Conservation (phyloP, 1,140 invertebrate species). For the Anthonomus grandis region DNA sequence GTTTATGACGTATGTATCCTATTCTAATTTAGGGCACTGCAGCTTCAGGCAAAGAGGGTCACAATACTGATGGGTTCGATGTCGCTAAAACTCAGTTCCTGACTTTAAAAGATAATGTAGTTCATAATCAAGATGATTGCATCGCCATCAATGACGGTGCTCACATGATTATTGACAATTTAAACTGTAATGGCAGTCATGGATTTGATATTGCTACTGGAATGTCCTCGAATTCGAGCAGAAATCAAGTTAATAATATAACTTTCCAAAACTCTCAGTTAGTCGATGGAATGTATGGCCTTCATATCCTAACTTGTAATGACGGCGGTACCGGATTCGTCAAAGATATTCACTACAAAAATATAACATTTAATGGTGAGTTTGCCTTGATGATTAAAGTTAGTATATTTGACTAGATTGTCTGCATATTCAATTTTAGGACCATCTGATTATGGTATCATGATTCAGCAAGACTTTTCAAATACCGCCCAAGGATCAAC, state of each 20-base stretch:
- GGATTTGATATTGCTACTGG: conserved; percentile 9
- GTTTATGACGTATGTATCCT: neutral
- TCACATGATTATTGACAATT: conserved; percentile 4
- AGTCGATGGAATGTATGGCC: neutral
- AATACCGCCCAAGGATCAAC: conserved; percentile 2
- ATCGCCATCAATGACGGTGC: conserved; percentile 9
- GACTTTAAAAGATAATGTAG: no score
- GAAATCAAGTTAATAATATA: conserved; percentile 1
- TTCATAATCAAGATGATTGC: no score
- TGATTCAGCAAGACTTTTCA: conserved; percentile 14
- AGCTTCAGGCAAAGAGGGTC: no score
- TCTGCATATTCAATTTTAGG: no score
- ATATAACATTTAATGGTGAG: conserved; percentile 7
- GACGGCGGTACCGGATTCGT: conserved; percentile 6
- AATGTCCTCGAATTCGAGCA: neutral
- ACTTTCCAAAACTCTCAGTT: conserved; percentile 5
- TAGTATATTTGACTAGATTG: no score
- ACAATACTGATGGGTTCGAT: no score
- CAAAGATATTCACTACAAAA: neutral
- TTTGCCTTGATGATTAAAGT: no score
- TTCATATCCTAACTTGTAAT: no score
- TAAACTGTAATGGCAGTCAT: conserved; percentile 7
- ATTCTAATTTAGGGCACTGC: conserved; percentile 13
- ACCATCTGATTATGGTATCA: conserved; percentile 11
- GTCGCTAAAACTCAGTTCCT: no score